These are phyloP conservation scores for Danionella dracula DNA, from an alignment of 2,797 vertebrate genomes.

Conservation along the genomic window DNA sequence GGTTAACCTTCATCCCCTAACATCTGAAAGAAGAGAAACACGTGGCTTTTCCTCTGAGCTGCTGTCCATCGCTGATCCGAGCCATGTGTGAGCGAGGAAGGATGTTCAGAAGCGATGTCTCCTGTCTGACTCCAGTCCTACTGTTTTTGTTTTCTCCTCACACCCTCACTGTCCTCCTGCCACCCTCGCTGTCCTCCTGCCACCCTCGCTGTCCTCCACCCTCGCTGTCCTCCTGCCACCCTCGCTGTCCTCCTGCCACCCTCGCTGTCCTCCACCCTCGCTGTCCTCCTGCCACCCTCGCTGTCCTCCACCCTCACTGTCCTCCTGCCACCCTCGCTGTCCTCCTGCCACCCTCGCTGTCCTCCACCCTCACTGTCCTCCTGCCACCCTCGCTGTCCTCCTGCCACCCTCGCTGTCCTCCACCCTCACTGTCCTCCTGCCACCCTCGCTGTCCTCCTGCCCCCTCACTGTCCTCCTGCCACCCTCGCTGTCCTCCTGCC, in stretches of 20 bases:
- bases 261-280: neutral
- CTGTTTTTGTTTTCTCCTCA: conserved; percentile 11
- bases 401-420: too few species aligned
- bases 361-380: neutral
- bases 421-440: conserved; percentile 21
- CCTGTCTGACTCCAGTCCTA: conserved; percentile 22
- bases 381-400: neutral
- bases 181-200: neutral
- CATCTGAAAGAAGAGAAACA: neutral
- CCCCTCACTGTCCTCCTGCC: too few species aligned
- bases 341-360: too few species aligned
- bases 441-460: neutral
- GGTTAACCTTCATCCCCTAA: neutral
- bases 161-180: too few species aligned
- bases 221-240: conserved; percentile 5
- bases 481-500: neutral
- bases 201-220: conserved; percentile 9
- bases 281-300: too few species aligned
- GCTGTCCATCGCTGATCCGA: conserved; percentile 18
- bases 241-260: too few species aligned
- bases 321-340: neutral
- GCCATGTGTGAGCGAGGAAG: conserved; percentile 8
- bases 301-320: neutral
- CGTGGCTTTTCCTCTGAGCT: neutral
- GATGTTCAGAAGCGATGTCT: neutral